These are phyloP conservation scores for Aldabrachelys gigantea DNA, from an alignment of 2,113 vertebrate species.

Conservation along the genomic window DNA sequence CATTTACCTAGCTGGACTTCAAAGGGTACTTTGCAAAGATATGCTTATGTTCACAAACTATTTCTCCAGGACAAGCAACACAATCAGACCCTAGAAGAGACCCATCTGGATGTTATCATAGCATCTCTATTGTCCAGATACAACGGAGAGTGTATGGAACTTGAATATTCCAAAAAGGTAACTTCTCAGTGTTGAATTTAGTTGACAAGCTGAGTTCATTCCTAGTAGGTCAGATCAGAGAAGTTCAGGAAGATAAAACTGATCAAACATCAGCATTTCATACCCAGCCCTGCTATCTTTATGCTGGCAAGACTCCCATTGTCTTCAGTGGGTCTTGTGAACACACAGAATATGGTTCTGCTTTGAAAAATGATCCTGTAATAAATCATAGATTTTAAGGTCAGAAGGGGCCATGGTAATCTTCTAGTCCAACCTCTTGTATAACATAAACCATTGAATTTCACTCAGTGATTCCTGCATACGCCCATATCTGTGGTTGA, in stretches of 20 bases:
- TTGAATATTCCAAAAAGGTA: neutral
- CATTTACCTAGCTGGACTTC: neutral
- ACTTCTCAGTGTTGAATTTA: neutral
- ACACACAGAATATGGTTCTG: neutral
- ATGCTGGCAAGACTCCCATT: neutral
- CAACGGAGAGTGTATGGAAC: neutral
- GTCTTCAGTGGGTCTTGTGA: neutral
- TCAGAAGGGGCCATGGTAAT: neutral
- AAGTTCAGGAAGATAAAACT: neutral
- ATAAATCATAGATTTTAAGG: neutral
- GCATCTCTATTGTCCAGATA: neutral
- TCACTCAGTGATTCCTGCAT: neutral
- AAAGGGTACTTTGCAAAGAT: neutral
- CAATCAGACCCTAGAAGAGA: neutral
- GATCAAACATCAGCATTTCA: neutral
- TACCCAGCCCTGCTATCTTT: neutral
- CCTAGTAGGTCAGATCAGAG: neutral
- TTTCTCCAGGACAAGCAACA: neutral
- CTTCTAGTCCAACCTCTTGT: neutral
- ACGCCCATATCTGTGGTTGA: neutral
- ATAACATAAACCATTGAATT: neutral
- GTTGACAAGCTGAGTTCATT: too few species aligned
- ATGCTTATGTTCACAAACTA: neutral
- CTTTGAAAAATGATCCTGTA: neutral
- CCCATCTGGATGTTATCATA: neutral